A percentile compares a stretch with the other conserved stretches of the same genome.
phyloP scores from a whole-genome alignment of 1,140 invertebrate genomes.

The Theocolax elegans region DNA sequence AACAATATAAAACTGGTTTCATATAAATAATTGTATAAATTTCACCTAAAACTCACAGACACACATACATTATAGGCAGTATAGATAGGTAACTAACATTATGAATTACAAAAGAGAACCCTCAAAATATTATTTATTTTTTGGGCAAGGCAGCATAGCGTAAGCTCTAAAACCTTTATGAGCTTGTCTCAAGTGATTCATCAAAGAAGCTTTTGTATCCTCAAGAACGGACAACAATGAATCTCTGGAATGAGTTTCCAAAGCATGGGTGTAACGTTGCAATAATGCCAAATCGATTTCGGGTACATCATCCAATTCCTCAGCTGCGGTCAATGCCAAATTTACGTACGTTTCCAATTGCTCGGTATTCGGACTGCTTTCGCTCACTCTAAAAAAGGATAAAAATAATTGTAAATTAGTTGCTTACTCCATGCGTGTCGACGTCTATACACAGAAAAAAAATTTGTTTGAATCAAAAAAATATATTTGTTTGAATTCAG shows the following conservation, averaged over 20 bases:
- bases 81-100: no score
- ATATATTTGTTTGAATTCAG: no score
- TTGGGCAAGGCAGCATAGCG: slow-evolving; percentile 48
- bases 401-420: no score
- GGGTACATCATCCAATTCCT: slow-evolving; percentile 46
- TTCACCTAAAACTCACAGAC: no score
- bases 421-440: no score
- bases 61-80: no score
- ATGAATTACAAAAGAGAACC: no score
- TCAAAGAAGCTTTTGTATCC: slow-evolving; percentile 41
- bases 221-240: slow-evolving; percentile 45
- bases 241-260: slow-evolving; percentile 40
- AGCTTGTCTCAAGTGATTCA: slow-evolving; percentile 43
- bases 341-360: slow-evolving; percentile 40
- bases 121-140: no score
- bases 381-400: background rate
- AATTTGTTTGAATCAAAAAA: no score
- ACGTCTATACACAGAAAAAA: no score
- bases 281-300: slow-evolving; percentile 50
- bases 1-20: no score
- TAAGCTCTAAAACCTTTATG: slow-evolving; percentile 50
- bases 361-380: slow-evolving; percentile 35
- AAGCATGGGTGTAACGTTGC: slow-evolving; percentile 42
- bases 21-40: no score
- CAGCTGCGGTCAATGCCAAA: slow-evolving; percentile 34